These are phyloP conservation scores for Nymphalis c-album DNA, from an alignment of 2,888 invertebrate species.

Conservation along the genomic window DNA sequence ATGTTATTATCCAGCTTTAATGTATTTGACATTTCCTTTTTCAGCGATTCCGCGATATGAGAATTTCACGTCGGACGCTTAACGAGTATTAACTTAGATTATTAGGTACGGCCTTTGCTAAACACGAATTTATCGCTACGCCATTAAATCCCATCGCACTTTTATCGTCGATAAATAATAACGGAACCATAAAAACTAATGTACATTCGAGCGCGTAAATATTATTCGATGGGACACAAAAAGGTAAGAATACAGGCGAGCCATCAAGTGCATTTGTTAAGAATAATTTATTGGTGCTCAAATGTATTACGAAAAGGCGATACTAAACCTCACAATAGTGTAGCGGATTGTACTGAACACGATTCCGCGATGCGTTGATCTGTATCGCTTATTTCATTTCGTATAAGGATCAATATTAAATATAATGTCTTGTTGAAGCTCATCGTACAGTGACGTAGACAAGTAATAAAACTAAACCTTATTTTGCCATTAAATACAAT, in stretches of 20 bases:
- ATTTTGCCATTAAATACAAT: constrained; percentile 47
- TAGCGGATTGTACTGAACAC: constrained; percentile 5
- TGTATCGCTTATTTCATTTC: constrained; percentile 1
- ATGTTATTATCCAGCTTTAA: constrained; percentile 35
- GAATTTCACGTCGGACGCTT: constrained; percentile 12
- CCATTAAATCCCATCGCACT: constrained; percentile 44
- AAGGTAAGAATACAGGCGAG: background rate
- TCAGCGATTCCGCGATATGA: constrained; percentile 30
- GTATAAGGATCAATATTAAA: constrained; percentile 13
- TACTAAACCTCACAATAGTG: constrained; percentile 21
- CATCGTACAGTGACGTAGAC: constrained; percentile 24
- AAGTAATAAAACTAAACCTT: constrained; percentile 42
- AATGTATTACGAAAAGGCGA: constrained; percentile 18
- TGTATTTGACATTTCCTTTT: constrained; percentile 40
- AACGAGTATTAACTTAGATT: constrained; percentile 17
- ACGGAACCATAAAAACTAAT: constrained; percentile 44
- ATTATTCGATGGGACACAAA: constrained; percentile 26
- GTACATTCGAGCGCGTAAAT: constrained; percentile 41
- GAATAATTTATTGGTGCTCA: constrained; percentile 24
- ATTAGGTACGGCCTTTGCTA: constrained; percentile 29
- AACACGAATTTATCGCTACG: constrained; percentile 43
- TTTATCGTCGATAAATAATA: constrained; percentile 53
- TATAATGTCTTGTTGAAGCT: constrained; percentile 10
- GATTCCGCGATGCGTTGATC: too few relatives aligned
- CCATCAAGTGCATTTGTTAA: constrained; percentile 12